Base-by-base conservation (phyloP, 2,113 vertebrate species). In the Falcunculus frontatus region DNA sequence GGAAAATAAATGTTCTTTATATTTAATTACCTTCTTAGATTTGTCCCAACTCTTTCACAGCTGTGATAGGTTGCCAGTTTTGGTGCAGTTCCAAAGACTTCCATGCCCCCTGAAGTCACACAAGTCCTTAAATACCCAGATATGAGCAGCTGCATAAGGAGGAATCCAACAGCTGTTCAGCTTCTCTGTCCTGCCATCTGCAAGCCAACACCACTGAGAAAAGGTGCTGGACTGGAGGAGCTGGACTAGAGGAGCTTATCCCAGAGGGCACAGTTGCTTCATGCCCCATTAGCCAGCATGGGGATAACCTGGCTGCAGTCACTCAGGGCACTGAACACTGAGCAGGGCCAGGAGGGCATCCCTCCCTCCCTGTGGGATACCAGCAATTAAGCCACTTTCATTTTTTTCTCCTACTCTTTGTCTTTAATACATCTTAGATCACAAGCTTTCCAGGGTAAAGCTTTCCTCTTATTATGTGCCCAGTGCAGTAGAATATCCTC, bases 91-190 rank as follows among this genome's bases (percentile, higher is more conserved):
- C 75, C 88, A 92, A 69, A 88, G 53, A 20, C 59, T 80, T 86
- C 50, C 41, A 57, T 37, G 56, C 41, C n/a, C 32, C 86, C 85
- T 82, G 75, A 94, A 95, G 53, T 80, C 88, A 92, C 55, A 42
- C 4, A 69, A 92, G 67, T 23, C 42, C 67, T 73, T 85, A 37
- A 79, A 55, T 39, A 83, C 29, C 22, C 79, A 88, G 37, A 30
- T 80, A 83, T 4, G n/a, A 94, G 72, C 96, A 97, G 95, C 96
- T 96, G 95, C 88, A 73, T 37, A 37, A 60, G 46, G 50, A 93
- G 72, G 50, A 90, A 90, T 88, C 75, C 92, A 94, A 33, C 96
- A 97, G 96, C 95, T 97, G 95, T 30, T 89, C 69, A 93, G 64
- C 35, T 59, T 46, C 74, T 83, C 63, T 86, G n/a, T 64, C 17